Base-by-base conservation (phyloP, 2,113 vertebrate genomes). In the Halichoerus grypus region DNA sequence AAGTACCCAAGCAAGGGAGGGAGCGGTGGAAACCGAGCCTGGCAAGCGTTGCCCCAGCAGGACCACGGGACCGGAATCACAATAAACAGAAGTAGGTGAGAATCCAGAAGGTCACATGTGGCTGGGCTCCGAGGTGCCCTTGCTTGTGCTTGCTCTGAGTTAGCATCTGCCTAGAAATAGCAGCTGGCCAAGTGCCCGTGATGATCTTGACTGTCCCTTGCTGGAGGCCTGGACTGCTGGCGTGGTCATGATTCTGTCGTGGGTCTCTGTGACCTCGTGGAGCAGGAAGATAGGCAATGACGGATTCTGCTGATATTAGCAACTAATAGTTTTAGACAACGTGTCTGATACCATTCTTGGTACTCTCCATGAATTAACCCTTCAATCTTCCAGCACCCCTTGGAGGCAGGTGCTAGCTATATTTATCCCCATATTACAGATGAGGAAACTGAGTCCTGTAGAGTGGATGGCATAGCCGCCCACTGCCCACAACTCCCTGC, bases 81-180 rank as follows among this genome's bases (percentile, higher is more conserved):
- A 55, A 69, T 79, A 7, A 51, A 14, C 16, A 31, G 94, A 63
- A 19, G 4, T 5, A 19, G 69, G 36, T 16, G 28, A 33, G 4
- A 2, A 0, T 16, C 55, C 72, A 21, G 76, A 53, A 95, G 94
- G 76, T 94, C 24, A 21, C 89, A 28, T 24, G 6, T 14, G 65
- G 91, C 1, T 51, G 49, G 0, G 82, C 65, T 53, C 82, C 1
- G 1, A 71, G 88, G 71, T 13, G 76, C n/a, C 91, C 88, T 89
- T 61, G 76, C 92, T 14, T 28, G 71, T 51, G 42, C 92, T 85
- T 0, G 0, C 15, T 72, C 49, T 12, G 65, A 55, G 77, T 94
- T 89, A 13, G 53, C 67, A 0, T 80, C 67, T 1, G 6, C 69
- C 88, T 96, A 74, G 92, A 92, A 96, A 96, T 95, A 92, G 97